phyloP scores from a whole-genome alignment of 2,797 vertebrate species.

The Melanotaenia maccullochi region DNA sequence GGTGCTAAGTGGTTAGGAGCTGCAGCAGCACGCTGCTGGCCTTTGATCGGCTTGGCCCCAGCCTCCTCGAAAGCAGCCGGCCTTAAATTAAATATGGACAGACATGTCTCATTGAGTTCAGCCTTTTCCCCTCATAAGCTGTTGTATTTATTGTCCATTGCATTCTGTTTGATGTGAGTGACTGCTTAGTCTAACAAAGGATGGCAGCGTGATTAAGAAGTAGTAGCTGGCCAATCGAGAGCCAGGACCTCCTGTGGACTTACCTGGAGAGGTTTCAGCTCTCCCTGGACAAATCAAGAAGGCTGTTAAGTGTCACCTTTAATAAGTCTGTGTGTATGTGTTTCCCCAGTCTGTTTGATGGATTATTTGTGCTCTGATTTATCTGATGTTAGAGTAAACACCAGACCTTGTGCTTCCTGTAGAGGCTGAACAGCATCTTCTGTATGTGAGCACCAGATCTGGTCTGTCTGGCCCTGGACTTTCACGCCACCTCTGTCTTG shows the following conservation, averaged over 20 bases:
- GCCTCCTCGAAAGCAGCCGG: constrained; percentile 72
- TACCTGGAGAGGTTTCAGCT: constrained; percentile 69
- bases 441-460: constrained; percentile 29
- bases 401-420: constrained; percentile 42
- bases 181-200: constrained; percentile 65
- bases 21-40: constrained; percentile 70
- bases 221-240: constrained; percentile 60
- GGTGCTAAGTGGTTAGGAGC: constrained; percentile 83
- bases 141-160: constrained; percentile 60
- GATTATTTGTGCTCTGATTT: constrained; percentile 73
- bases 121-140: constrained; percentile 66
- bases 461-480: constrained; percentile 49
- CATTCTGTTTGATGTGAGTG: constrained; percentile 73
- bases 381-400: constrained; percentile 67
- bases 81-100: constrained; percentile 78
- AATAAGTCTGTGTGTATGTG: constrained; percentile 53
- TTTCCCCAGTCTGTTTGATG: constrained; percentile 67
- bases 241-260: constrained; percentile 53
- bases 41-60: constrained; percentile 83
- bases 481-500: constrained; percentile 69
- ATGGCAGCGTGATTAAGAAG: constrained; percentile 42
- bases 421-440: constrained; percentile 37
- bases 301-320: constrained; percentile 55
- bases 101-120: constrained; percentile 70
- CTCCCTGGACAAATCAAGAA: constrained; percentile 57